A percentile compares a stretch with the other conserved stretches of the same genome.
Conservation (phyloP, 2,797 vertebrate species). For the Schizopygopsis pylzovi region DNA sequence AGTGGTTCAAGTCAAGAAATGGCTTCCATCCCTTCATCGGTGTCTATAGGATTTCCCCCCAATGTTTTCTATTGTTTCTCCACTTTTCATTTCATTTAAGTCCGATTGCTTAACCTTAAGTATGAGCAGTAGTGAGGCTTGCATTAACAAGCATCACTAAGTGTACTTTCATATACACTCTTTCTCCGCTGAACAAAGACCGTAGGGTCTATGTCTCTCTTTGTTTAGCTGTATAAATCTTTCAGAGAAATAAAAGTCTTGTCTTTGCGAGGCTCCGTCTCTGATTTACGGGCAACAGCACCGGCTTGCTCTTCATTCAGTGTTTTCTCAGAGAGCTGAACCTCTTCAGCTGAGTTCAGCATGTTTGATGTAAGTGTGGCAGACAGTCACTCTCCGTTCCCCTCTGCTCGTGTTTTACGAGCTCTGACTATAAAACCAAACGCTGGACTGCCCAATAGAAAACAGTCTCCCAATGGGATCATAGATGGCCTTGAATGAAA, state of each 20-base stretch:
- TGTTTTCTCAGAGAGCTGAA: conserved; percentile 36
- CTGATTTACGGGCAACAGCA: conserved; percentile 38
- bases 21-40: not conserved
- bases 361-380: conserved; percentile 55
- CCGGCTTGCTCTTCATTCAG: conserved; percentile 28
- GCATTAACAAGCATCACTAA: not conserved
- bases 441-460: conserved; percentile 67
- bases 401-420: conserved; percentile 79
- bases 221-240: conserved; percentile 42
- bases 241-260: conserved; percentile 12
- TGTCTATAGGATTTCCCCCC: not conserved
- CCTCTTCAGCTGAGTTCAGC: conserved; percentile 26
- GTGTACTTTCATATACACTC: not conserved
- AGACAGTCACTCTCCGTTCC: conserved; percentile 67
- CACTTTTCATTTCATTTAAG: not conserved
- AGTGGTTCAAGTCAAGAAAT: not conserved
- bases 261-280: not conserved
- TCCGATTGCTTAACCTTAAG: conserved; percentile 5
- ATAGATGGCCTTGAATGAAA: conserved; percentile 56
- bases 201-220: conserved; percentile 11
- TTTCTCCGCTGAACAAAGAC: conserved; percentile 24
- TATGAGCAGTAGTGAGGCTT: not conserved
- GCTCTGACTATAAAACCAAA: conserved; percentile 80
- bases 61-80: not conserved
- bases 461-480: conserved; percentile 62